Conservation (phyloP, 2,888 invertebrate genomes). For the Eupithecia exiguata region DNA sequence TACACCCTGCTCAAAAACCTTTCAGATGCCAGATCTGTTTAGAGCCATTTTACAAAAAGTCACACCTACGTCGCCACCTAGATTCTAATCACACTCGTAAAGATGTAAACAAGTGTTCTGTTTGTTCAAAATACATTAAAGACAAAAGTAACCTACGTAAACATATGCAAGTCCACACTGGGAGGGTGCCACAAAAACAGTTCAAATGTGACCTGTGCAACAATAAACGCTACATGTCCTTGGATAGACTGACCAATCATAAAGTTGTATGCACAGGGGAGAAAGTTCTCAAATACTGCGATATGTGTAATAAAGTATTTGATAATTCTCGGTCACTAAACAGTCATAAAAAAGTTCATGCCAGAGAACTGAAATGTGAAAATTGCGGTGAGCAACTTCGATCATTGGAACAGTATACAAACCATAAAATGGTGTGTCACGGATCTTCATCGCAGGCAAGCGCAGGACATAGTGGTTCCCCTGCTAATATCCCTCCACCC, state of each 20-base stretch:
- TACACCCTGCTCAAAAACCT: conserved; percentile 81
- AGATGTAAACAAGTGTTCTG: conserved; percentile 82
- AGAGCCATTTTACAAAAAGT: conserved; percentile 81
- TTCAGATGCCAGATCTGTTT: conserved; percentile 82
- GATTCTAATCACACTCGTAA: conserved; percentile 80
- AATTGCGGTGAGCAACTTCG: conserved; percentile 80
- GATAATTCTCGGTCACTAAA: conserved; percentile 82
- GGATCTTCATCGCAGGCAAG: conserved; percentile 64
- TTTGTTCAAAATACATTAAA: conserved; percentile 83
- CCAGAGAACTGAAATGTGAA: conserved; percentile 81
- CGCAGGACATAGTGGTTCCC: conserved; percentile 60
- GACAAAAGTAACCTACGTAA: conserved; percentile 82
- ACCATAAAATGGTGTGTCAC: conserved; percentile 79
- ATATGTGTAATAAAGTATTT: conserved; percentile 83
- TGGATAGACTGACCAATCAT: conserved; percentile 81
- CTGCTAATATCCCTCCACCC: conserved; percentile 45
- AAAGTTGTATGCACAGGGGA: conserved; percentile 82
- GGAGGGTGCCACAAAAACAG: conserved; percentile 80
- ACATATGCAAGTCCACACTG: conserved; percentile 83
- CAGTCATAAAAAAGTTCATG: conserved; percentile 82
- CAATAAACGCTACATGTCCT: conserved; percentile 81
- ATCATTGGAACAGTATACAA: conserved; percentile 79
- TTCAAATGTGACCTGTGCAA: conserved; percentile 83
- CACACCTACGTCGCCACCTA: conserved; percentile 79
- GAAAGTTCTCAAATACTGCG: conserved; percentile 80